Base-by-base conservation (phyloP, 2,888 invertebrate species). In the Cheiracanthium punctorium region DNA sequence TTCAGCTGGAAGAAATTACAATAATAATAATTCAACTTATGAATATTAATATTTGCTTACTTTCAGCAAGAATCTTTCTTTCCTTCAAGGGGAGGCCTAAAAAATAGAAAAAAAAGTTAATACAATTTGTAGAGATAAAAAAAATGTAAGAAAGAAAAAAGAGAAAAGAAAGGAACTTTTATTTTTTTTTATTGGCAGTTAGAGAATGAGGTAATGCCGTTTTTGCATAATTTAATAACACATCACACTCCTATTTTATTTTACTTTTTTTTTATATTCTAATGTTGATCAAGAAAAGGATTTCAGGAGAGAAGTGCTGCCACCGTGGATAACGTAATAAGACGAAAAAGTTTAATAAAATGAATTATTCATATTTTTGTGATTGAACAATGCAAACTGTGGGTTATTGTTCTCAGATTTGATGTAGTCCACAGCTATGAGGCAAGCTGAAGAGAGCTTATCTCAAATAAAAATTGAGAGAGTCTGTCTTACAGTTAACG, bases 141-240 rank as follows among this genome's bases (percentile, higher is more conserved):
- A n/a, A 52, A 67, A 32, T 43, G 17, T 52, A 73, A 52, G 29
- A 37, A n/a, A 52, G 48, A 33, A 41, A 74, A 30, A 70, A 65
- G 17, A 20, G 64, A 0, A 32, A 43, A 33, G 29, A 74, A 30
- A 70, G 43, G 75, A 48, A 10, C 14, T 10, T 20, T 28, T 48
- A 24, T 58, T 17, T 24, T 5, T 24, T 5, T 58, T 24, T 58
- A 24, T 4, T 5, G 20, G 20, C 24, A n/a, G 24, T 7, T 58
- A 24, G 24, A 20, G 24, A 58, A 58, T 24, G 58, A 58, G 24
- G 5, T 24, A 24, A 58, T 7, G 24, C 58, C 58, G 17, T 75
- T 80, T 86, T 86, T 86, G 80, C 85, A 86, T 86, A 86, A 86
- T 86, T 80, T 80, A 86, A 86, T 86, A 86, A 86, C 80, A 43